Conservation (phyloP, 2,113 vertebrate genomes). For the Cromileptes altivelis region DNA sequence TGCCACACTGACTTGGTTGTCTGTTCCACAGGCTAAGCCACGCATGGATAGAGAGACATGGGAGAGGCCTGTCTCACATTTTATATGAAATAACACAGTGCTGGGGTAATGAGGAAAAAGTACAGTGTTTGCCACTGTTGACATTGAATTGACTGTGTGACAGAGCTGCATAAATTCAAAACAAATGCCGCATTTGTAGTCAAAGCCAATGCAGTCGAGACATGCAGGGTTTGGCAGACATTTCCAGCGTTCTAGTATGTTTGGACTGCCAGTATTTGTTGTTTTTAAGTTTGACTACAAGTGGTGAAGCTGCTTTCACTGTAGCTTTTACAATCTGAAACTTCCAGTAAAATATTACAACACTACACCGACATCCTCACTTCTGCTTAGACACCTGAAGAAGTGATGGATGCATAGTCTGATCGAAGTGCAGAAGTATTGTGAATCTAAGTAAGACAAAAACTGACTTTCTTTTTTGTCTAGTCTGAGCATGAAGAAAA, state of each 20-base stretch:
- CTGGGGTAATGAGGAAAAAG: conserved; percentile 33
- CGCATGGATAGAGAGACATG: conserved; percentile 41
- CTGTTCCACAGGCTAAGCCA: conserved; percentile 60
- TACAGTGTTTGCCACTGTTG: conserved; percentile 27
- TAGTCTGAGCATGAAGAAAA: neutral
- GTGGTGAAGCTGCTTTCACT: neutral
- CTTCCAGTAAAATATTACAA: neutral
- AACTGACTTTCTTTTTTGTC: neutral
- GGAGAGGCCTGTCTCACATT: conserved; percentile 39
- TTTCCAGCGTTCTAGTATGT: neutral
- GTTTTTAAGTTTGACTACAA: neutral
- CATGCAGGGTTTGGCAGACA: conserved; percentile 13
- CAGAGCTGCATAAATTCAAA: conserved; percentile 45
- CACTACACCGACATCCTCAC: neutral
- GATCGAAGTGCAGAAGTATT: neutral
- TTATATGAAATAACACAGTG: conserved; percentile 47
- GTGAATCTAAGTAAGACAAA: neutral
- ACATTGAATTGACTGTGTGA: conserved; percentile 49
- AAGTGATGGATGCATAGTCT: neutral
- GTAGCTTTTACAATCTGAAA: neutral
- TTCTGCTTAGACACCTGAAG: neutral
- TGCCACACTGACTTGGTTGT: conserved; percentile 61
- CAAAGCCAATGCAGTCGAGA: neutral
- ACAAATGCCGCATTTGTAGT: conserved; percentile 26
- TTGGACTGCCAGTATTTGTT: neutral